Percentiles rank a stretch among this genome's conserved stretches.
Evolutionary conservation across 2,113 vertebrate genomes (phyloP).

Genomic region (Sula dactylatra): DNA sequence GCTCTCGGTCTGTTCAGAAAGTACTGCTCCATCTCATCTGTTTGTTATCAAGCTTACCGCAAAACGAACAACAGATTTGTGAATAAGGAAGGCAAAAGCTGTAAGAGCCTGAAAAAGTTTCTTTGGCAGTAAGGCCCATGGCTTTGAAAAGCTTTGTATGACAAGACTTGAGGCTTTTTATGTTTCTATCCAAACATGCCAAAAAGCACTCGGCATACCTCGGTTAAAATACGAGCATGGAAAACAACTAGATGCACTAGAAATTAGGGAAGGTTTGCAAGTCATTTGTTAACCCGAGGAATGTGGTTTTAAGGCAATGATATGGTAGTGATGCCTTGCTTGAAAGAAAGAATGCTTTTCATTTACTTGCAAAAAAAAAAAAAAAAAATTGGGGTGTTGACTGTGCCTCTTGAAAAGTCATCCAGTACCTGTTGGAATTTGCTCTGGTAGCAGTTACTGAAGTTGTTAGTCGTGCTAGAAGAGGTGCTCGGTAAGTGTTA

Average conservation of each 20-base stretch:
- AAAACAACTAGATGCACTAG: not conserved
- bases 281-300: not conserved
- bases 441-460: not conserved
- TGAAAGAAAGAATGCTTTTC: conserved; percentile 6
- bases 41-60: not conserved
- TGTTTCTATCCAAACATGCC: conserved; percentile 7
- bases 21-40: not conserved
- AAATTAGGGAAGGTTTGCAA: not conserved
- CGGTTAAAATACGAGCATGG: not conserved
- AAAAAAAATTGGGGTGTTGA: not conserved
- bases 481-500: not conserved
- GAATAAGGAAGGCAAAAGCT: not conserved
- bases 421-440: not conserved
- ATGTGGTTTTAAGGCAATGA: not conserved
- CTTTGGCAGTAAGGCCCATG: not conserved
- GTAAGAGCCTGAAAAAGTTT: not conserved
- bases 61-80: not conserved
- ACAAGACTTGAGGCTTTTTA: conserved; percentile 17
- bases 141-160: conserved; percentile 29
- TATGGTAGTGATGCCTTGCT: not conserved
- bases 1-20: not conserved
- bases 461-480: not conserved
- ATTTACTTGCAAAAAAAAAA: not conserved
- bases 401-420: conserved; percentile 1
- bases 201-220: not conserved